phyloP scores from a whole-genome alignment of 2,888 invertebrate genomes.

The Kryphioiulus occultus region DNA sequence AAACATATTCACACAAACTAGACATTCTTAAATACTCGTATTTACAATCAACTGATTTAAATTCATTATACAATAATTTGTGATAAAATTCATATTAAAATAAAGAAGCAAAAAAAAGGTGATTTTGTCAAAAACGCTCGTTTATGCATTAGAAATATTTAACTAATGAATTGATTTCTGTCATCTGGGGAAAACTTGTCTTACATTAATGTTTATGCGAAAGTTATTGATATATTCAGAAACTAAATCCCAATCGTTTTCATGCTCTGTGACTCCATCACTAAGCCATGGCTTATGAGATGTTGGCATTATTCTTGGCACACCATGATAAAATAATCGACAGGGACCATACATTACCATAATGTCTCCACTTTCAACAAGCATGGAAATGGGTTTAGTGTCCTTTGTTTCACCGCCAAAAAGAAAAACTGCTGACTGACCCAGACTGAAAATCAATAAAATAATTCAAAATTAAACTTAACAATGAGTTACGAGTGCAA shows the following conservation, averaged over 20 bases:
- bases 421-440: slow-evolving; percentile 92
- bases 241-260: slow-evolving; percentile 67
- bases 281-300: slow-evolving; percentile 64
- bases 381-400: slow-evolving; percentile 68
- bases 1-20: too few relatives aligned
- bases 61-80: too few relatives aligned
- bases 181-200: slow-evolving; percentile 78
- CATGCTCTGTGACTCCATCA: slow-evolving; percentile 54
- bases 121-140: too few relatives aligned
- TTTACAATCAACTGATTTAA: too few relatives aligned
- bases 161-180: not conserved
- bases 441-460: slow-evolving; percentile 75
- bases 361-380: slow-evolving; percentile 88
- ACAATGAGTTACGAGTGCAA: not conserved
- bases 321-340: slow-evolving; percentile 89
- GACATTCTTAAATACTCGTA: too few relatives aligned
- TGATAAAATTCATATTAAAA: too few relatives aligned
- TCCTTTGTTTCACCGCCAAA: slow-evolving; percentile 81
- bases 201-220: slow-evolving; percentile 91
- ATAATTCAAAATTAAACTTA: slow-evolving; percentile 48
- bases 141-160: not conserved
- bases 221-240: slow-evolving; percentile 72
- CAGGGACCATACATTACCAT: slow-evolving; percentile 87
- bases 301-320: slow-evolving; percentile 80
- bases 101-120: too few relatives aligned